Base-by-base conservation (phyloP, 2,113 vertebrate species). In the Macrotis lagotis region DNA sequence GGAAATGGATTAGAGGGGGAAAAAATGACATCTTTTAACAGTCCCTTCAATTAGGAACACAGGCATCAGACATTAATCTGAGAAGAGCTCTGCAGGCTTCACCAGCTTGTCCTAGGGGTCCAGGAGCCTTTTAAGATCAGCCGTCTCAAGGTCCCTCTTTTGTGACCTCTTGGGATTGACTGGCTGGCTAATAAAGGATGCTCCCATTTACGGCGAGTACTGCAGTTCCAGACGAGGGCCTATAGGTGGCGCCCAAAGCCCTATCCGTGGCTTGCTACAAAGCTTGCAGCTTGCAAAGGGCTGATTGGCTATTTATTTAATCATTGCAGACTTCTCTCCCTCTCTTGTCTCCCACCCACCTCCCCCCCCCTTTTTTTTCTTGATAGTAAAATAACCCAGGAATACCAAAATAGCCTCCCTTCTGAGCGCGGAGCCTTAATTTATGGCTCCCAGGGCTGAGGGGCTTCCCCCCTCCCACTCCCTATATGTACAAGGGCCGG, bases 211-310 rank as follows among this genome's bases (percentile, higher is more conserved):
- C 66, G 44, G 66, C 37, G 37, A 1, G 51, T 16, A 9, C 90
- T 37, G 91, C 94, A 95, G 89, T 96, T 96, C 83, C 49, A 2
- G 50, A 14, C 59, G 1, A 7, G 14, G 52, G 66, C 1, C 96
- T 59, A 90, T 90, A 97, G 97, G 94, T 96, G 97, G 96, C 94
- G 2, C 94, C 95, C 92, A 89, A 91, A 0, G 92, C 89, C 92
- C 92, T 50, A 50, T 31, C 26, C 26, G 48, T 49, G 9, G 0
- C 88, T 49, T 28, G 26, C 88, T 89, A 49, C 88, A 89, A 49
- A 14, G 88, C 47, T 26, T 49, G 25, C 26, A 89, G 47, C 26
- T 89, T 10, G 44, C 26, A 8, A 48, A 8, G 25, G 9, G 48
- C 28, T 49, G 66, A 83, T n/a, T 44, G 66, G 66, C 66, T 44